These are phyloP conservation scores for Tupaia chinensis DNA, from an alignment of 2,113 vertebrate genomes.

Conservation along the genomic window DNA sequence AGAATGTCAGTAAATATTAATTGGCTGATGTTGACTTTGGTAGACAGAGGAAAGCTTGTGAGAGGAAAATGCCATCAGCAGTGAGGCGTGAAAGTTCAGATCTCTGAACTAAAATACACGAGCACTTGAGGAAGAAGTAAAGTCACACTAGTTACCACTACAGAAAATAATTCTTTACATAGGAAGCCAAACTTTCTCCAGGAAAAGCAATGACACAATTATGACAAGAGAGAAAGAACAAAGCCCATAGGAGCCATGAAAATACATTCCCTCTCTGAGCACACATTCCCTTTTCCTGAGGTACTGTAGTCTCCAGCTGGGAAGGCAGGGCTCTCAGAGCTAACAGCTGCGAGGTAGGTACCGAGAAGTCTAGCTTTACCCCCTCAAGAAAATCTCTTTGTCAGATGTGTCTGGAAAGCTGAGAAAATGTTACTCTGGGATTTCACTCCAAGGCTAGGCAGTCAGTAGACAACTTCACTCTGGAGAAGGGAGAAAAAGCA, in stretches of 20 bases:
- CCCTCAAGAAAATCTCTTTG: not conserved
- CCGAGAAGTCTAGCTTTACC: not conserved
- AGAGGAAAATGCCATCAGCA: not conserved
- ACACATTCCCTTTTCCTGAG: not conserved
- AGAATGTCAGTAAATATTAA: not conserved
- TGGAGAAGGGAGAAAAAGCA: not conserved
- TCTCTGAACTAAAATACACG: not conserved
- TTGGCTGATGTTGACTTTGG: not conserved
- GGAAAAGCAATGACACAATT: not conserved
- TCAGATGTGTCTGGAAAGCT: constrained; percentile 28
- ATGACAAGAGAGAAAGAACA: not conserved
- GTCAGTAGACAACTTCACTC: not conserved
- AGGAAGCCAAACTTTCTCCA: not conserved
- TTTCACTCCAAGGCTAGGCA: constrained; percentile 25
- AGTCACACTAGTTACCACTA: not conserved
- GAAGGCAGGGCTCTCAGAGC: not conserved
- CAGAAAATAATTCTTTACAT: not conserved
- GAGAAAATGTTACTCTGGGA: constrained; percentile 64
- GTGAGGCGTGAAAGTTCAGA: not conserved
- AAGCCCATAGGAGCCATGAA: not conserved
- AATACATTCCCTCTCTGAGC: not conserved
- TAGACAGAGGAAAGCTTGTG: not conserved
- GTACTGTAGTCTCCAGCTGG: fast-evolving
- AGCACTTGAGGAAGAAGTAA: not conserved
- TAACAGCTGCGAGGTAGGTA: not conserved